These are phyloP conservation scores for Smutsia temminckii DNA, from an alignment of 2,797 vertebrate genomes.

Conservation along the genomic window DNA sequence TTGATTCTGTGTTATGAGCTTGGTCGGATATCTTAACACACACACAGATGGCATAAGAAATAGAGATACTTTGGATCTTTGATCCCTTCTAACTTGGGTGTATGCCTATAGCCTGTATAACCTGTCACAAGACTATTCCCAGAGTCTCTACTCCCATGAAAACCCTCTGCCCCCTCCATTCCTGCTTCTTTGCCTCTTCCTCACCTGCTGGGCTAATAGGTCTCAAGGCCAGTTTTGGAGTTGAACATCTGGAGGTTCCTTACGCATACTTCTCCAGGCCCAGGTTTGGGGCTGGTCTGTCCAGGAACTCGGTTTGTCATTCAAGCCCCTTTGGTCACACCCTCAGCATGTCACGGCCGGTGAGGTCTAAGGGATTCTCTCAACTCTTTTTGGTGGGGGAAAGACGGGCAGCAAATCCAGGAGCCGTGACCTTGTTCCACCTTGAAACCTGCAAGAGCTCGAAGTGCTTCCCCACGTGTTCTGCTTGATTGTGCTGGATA, in stretches of 20 bases:
- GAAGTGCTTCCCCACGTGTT: accelerated
- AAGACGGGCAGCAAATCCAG: not conserved
- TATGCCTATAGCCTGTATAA: not conserved
- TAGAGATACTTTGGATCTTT: not conserved
- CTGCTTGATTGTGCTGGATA: not conserved
- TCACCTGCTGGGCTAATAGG: not conserved
- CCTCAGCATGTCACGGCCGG: not conserved
- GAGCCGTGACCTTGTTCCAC: not conserved
- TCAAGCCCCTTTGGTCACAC: not conserved
- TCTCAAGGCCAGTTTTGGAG: not conserved
- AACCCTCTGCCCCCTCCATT: not conserved
- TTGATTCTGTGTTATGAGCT: not conserved
- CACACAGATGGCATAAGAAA: not conserved
- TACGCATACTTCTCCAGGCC: not conserved
- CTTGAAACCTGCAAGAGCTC: not conserved
- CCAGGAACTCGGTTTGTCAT: not conserved
- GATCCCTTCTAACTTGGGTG: not conserved
- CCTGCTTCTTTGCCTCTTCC: not conserved
- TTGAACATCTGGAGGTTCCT: not conserved
- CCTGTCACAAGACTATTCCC: not conserved
- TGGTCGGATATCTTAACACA: not conserved
- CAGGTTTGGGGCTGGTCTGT: not conserved
- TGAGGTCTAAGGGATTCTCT: not conserved
- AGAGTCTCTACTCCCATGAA: not conserved
- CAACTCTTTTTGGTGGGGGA: not conserved